phyloP scores from a whole-genome alignment of 2,888 invertebrate species.

The Agrotis clavis region DNA sequence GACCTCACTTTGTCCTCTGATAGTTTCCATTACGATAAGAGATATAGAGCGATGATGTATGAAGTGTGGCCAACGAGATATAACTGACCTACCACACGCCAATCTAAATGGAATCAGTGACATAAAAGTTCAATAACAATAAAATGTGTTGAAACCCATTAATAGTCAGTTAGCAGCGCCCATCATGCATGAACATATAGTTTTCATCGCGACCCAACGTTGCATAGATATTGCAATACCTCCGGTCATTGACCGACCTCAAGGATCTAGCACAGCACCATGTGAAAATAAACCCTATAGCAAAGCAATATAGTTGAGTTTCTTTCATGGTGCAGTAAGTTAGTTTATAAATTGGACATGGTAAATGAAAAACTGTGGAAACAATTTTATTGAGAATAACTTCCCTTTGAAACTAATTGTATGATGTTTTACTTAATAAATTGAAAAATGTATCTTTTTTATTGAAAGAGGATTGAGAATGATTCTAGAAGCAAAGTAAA shows the following conservation, averaged over 20 bases:
- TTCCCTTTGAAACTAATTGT: conserved; percentile 63
- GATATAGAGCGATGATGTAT: conserved; percentile 1
- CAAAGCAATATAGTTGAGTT: background rate
- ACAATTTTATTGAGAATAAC: conserved; percentile 63
- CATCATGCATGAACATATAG: conserved; percentile 60
- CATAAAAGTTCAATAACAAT: conserved; percentile 18
- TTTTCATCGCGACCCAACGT: conserved; percentile 60
- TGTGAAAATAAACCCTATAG: conserved; percentile 33
- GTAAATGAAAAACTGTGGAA: conserved; percentile 61
- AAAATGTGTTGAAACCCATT: conserved; percentile 46
- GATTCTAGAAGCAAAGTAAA: too few species aligned
- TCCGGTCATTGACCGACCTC: conserved; percentile 79
- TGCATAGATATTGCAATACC: conserved; percentile 70
- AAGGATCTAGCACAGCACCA: conserved; percentile 72
- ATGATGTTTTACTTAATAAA: conserved; percentile 49
- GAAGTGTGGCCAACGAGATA: background rate
- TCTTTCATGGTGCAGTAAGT: conserved; percentile 10
- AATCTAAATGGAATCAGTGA: conserved; percentile 11
- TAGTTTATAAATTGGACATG: conserved; percentile 61
- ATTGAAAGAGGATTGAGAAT: too few species aligned
- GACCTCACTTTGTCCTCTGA: background rate
- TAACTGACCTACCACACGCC: conserved; percentile 20
- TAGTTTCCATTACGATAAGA: background rate
- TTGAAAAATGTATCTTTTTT: conserved; percentile 38
- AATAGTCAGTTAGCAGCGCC: conserved; percentile 39